phyloP scores from a whole-genome alignment of 2,888 invertebrate species.

The Anticlea derivata region DNA sequence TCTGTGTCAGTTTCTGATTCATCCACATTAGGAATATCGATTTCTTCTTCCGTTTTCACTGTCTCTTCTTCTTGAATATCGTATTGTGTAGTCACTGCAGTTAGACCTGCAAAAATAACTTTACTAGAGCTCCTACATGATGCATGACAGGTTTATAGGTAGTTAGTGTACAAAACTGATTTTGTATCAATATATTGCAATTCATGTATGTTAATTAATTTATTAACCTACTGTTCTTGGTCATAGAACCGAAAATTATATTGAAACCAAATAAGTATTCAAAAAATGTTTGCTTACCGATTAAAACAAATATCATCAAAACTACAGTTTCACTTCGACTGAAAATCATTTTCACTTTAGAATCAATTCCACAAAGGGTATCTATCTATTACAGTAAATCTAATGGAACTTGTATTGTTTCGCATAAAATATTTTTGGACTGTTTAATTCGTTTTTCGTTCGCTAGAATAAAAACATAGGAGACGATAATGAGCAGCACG shows the following conservation, averaged over 20 bases:
- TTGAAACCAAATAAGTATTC: background rate
- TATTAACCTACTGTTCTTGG: background rate
- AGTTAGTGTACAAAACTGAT: background rate
- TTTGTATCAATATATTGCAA: background rate
- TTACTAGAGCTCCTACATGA: too few species aligned
- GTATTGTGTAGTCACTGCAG: constrained; percentile 53
- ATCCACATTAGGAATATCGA: constrained; percentile 70
- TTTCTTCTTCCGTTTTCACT: constrained; percentile 48
- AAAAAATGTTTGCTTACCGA: constrained; percentile 19
- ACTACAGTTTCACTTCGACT: constrained; percentile 3
- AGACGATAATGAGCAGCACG: too few species aligned
- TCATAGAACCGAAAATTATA: constrained; percentile 15
- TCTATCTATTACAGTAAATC: too few species aligned
- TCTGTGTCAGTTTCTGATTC: constrained; percentile 59
- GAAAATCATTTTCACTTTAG: constrained; percentile 17
- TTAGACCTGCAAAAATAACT: constrained; percentile 46
- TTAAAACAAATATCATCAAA: constrained; percentile 18
- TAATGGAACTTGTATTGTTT: too few species aligned
- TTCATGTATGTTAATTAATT: constrained; percentile 3
- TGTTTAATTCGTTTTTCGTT: too few species aligned
- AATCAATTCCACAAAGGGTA: too few species aligned
- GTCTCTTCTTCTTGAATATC: constrained; percentile 65
- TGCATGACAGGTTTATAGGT: too few species aligned
- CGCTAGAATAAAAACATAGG: too few species aligned
- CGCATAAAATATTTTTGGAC: too few species aligned